Base-by-base conservation (phyloP, 2,888 invertebrate species). In the Tholera decimalis region DNA sequence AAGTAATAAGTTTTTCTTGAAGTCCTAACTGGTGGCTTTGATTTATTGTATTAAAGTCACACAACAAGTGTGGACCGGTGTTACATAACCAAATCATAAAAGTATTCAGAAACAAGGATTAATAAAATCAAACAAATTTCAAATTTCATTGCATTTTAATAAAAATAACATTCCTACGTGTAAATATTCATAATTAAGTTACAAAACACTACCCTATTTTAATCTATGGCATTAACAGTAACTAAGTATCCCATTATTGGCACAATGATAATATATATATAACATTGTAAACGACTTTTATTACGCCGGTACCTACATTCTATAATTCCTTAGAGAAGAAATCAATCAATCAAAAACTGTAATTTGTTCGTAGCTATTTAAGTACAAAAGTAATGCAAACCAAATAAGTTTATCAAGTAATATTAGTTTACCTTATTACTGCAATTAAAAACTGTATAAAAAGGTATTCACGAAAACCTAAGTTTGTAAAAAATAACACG, bases 121-220 rank as follows among this genome's bases (percentile, higher is more conserved):
- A 18, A 18, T 28, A 18, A 41, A 26, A 59, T 57, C 8, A 68
- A 62, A 75, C 56, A 61, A 71, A 62, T 63, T 57, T 41, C 2
- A 50, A 43, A 67, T 88, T 91, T 90, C 75, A 71, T 82, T 69
- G 75, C 72, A 80, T 88, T 93, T 93, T 93, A 93, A 87, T 93
- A 91, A 92, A 92, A 93, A 92, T 92, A 92, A 92, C 91, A 82
- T 89, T 86, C 65, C 93, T 93, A 93, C 91, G 84, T 88, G 89
- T 91, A 91, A 89, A 90, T 91, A 91, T 89, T 85, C 72, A 79
- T 73, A 82, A 72, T 85, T 90, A 89, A 85, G 85, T 91, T 92
- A 93, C 81, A 93, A 93, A 92, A 92, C 78, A 78, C 88, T 91
- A 89, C 55, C 83, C 84, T 89, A 89, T 62, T 77, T 80, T 83